Evolutionary conservation across 2,888 invertebrate species (phyloP).

Genomic region (Parnassius apollo): DNA sequence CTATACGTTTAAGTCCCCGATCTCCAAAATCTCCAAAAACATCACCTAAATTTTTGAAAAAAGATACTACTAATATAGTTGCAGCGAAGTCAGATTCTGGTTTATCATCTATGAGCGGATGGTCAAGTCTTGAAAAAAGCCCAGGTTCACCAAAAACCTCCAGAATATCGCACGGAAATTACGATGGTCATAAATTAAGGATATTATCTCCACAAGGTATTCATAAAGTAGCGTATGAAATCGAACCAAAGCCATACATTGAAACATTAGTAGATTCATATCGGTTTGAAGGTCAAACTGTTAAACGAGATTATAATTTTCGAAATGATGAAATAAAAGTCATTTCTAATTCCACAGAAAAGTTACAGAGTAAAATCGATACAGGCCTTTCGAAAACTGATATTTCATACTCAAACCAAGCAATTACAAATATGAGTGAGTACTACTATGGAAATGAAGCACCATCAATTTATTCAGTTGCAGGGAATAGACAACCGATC

Average conservation of each 20-base stretch:
- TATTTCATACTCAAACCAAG: slow-evolving; percentile 52
- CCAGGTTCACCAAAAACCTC: slow-evolving; percentile 88
- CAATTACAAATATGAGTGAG: slow-evolving; percentile 64
- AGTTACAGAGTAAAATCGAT: slow-evolving; percentile 58
- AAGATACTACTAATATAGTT: slow-evolving; percentile 82
- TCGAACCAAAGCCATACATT: slow-evolving; percentile 71
- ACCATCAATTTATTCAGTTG: slow-evolving; percentile 88
- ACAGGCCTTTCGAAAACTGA: slow-evolving; percentile 56
- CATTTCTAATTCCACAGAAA: slow-evolving; percentile 53
- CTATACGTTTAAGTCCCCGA: slow-evolving; percentile 83
- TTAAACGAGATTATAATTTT: slow-evolving; percentile 59
- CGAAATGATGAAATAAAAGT: slow-evolving; percentile 57
- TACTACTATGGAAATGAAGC: slow-evolving; percentile 77
- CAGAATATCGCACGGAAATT: slow-evolving; percentile 58
- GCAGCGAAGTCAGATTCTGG: slow-evolving; percentile 93
- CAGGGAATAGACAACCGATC: slow-evolving; percentile 86
- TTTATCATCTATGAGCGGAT: slow-evolving; percentile 92
- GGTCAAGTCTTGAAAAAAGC: slow-evolving; percentile 92
- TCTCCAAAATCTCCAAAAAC: slow-evolving; percentile 88
- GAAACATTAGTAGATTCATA: slow-evolving; percentile 82
- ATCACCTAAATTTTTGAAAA: slow-evolving; percentile 85
- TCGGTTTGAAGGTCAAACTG: slow-evolving; percentile 52
- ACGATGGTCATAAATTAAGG: slow-evolving; percentile 68
- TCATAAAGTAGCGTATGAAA: slow-evolving; percentile 65
- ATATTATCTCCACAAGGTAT: slow-evolving; percentile 64